Evolutionary conservation across 2,113 vertebrate species (phyloP).

Genomic region (Sardina pilchardus): DNA sequence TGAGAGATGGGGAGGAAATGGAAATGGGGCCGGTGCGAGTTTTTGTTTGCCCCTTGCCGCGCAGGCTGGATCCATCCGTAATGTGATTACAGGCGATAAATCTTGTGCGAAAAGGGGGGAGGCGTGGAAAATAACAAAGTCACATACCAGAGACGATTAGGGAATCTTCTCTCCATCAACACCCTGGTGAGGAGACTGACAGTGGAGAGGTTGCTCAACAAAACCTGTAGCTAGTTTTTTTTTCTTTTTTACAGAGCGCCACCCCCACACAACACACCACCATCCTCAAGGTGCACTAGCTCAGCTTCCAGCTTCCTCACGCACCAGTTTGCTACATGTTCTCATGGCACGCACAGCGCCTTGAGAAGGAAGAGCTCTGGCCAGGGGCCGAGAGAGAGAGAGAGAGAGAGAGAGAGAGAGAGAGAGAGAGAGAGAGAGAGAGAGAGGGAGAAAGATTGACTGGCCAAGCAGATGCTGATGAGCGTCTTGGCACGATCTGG

Average conservation of each 20-base stretch:
- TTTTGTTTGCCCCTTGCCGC: neutral
- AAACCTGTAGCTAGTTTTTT: conserved; percentile 29
- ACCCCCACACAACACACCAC: neutral
- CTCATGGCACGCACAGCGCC: conserved; percentile 39
- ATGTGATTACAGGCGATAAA: conserved; percentile 55
- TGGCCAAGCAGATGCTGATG: conserved; percentile 27
- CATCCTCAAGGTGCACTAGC: neutral
- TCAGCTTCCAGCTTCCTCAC: neutral
- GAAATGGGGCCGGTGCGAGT: neutral
- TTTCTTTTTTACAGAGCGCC: conserved; percentile 5
- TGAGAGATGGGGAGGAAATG: neutral
- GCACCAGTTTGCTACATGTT: conserved; percentile 44
- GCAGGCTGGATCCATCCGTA: neutral
- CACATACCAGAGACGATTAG: conserved; percentile 46
- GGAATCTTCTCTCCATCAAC: conserved; percentile 35
- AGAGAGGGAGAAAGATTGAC: conserved; percentile 15
- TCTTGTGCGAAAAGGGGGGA: conserved; percentile 19
- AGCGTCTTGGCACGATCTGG: conserved; percentile 27
- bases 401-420: neutral
- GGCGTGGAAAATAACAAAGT: conserved; percentile 25
- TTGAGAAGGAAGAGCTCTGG: neutral
- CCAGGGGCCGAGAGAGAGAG: neutral
- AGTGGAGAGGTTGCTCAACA: conserved; percentile 52
- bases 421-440: neutral
- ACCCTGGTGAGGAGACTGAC: conserved; percentile 45